Evolutionary conservation across 2,797 vertebrate species (phyloP).

Genomic region (Sorex maritimensis): DNA sequence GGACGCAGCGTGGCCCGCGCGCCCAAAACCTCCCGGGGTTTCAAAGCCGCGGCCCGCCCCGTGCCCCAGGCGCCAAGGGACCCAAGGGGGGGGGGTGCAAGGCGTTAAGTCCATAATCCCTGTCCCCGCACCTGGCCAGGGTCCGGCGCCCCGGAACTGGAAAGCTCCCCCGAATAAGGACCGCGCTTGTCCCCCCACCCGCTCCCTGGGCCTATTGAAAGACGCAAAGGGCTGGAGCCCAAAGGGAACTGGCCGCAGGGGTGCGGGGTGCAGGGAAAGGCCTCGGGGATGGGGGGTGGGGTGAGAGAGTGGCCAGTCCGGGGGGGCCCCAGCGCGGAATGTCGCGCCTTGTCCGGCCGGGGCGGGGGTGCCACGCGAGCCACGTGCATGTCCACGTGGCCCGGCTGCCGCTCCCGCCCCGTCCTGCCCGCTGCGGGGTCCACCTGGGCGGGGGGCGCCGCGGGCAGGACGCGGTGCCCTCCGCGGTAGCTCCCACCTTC

Average conservation of each 20-base stretch:
- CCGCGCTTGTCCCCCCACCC: neutral
- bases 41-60: neutral
- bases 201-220: neutral
- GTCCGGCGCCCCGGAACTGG: neutral
- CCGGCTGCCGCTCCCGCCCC: neutral
- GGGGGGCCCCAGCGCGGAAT: neutral
- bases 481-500: neutral
- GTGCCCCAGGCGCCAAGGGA: neutral
- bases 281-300: neutral
- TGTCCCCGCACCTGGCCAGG: neutral
- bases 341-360: fast-evolving
- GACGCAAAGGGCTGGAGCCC: neutral
- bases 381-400: neutral
- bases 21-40: neutral
- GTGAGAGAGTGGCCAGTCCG: neutral
- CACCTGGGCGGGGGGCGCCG: too few relatives aligned
- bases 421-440: too few relatives aligned
- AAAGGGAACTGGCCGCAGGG: neutral
- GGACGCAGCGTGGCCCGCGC: neutral
- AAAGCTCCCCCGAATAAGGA: neutral
- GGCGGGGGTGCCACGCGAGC: neutral
- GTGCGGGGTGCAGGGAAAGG: neutral
- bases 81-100: neutral
- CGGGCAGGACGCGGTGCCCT: neutral
- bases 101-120: neutral